Conservation (phyloP, 2,113 vertebrate genomes). For the Redunca redunca region DNA sequence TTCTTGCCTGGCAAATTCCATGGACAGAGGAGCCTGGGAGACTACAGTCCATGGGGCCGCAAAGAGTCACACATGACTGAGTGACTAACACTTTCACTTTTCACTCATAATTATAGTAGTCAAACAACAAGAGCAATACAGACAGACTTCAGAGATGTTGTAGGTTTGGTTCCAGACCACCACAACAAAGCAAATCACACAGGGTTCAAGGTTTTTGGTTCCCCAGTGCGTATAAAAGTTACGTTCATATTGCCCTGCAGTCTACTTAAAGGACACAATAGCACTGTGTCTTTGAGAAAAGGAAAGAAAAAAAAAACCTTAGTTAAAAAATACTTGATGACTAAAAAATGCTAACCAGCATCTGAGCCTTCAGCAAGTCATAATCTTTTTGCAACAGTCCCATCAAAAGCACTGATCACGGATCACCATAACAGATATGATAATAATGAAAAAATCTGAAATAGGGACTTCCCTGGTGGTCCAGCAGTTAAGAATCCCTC, state of each 20-base stretch:
- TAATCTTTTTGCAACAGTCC: background rate
- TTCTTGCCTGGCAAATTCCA: background rate
- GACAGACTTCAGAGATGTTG: background rate
- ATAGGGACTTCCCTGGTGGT: background rate
- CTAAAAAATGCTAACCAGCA: background rate
- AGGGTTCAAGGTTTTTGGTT: background rate
- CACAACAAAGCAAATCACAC: fast-evolving
- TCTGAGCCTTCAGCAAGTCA: background rate
- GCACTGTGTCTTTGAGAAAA: background rate
- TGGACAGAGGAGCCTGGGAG: background rate
- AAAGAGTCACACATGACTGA: background rate
- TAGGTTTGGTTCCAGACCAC: background rate
- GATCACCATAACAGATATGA: background rate
- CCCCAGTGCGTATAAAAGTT: background rate
- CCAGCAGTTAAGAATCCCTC: background rate
- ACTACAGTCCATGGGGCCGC: background rate
- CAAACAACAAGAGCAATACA: background rate
- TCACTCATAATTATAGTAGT: background rate
- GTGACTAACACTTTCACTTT: background rate
- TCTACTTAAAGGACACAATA: background rate
- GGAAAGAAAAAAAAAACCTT: no score
- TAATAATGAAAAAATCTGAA: background rate
- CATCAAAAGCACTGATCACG: background rate
- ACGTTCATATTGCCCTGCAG: background rate
- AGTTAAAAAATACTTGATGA: background rate